phyloP scores from a whole-genome alignment of 2,888 invertebrate genomes.

The Formica aserva region DNA sequence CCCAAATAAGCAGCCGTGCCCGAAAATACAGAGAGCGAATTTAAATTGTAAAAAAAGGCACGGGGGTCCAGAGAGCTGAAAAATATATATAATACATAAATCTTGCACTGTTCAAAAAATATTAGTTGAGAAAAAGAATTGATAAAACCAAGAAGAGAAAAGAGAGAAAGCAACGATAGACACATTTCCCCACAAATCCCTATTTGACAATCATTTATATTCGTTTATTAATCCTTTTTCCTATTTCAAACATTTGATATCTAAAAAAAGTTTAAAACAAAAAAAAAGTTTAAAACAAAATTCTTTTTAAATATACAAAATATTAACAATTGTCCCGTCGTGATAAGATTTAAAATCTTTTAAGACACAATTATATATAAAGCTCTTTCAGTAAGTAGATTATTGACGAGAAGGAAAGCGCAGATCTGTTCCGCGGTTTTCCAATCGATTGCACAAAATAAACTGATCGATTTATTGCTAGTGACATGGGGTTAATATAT shows the following conservation, averaged over 20 bases:
- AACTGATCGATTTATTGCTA: neutral
- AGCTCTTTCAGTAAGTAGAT: neutral
- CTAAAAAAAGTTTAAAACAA: neutral
- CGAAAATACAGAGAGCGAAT: slow-evolving; percentile 20
- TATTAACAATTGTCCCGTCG: neutral
- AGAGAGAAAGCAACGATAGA: neutral
- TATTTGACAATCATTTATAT: slow-evolving; percentile 1
- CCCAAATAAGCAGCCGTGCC: slow-evolving; percentile 16
- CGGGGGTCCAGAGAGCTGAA: neutral
- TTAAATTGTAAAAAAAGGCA: slow-evolving; percentile 35
- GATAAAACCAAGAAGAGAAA: neutral
- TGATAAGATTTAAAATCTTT: neutral
- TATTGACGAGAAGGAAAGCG: neutral
- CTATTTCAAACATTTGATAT: neutral
- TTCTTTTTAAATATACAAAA: slow-evolving; percentile 7
- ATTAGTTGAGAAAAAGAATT: neutral
- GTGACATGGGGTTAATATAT: neutral
- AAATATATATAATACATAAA: slow-evolving; percentile 22
- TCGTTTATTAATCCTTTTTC: neutral
- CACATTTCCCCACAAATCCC: neutral
- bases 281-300: neutral
- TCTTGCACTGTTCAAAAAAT: slow-evolving; percentile 14
- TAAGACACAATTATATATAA: neutral
- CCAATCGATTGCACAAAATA: neutral
- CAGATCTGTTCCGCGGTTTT: neutral